A percentile compares a stretch with the other conserved stretches of the same genome.
These are phyloP conservation scores for Ageneiosus marmoratus DNA, from an alignment of 2,113 vertebrate species.

Conservation along the genomic window DNA sequence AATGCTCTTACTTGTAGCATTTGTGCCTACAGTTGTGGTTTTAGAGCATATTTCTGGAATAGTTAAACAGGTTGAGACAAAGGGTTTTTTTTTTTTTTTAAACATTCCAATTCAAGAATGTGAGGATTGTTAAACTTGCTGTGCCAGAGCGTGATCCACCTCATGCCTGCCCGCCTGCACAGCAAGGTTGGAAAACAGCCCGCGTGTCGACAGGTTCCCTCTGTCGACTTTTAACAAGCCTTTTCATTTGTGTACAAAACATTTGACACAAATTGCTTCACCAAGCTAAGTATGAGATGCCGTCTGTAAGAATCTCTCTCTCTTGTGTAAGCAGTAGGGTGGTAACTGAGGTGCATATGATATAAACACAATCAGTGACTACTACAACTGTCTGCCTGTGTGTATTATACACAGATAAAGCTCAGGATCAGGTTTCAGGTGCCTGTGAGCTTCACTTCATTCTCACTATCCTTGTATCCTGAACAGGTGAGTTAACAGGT, in stretches of 20 bases:
- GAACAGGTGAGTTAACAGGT: constrained; percentile 32
- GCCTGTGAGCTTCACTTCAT: constrained; percentile 41
- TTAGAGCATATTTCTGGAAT: constrained; percentile 62
- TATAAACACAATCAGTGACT: constrained; percentile 55
- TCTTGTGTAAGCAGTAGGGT: constrained; percentile 51
- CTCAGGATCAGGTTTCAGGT: constrained; percentile 56
- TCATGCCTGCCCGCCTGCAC: constrained; percentile 40
- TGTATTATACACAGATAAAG: constrained; percentile 63
- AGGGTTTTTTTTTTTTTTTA: constrained; percentile 59
- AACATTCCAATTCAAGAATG: constrained; percentile 71
- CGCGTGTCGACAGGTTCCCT: constrained; percentile 45
- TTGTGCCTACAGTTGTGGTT: constrained; percentile 42
- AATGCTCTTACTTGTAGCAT: constrained; percentile 19
- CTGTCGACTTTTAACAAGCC: constrained; percentile 43
- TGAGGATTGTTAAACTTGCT: constrained; percentile 58
- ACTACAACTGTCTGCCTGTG: constrained; percentile 57
- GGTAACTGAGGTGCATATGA: constrained; percentile 49
- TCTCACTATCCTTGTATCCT: neutral
- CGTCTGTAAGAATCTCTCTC: constrained; percentile 39
- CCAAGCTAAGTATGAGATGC: constrained; percentile 40
- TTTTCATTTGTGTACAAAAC: constrained; percentile 57
- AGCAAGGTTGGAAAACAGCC: constrained; percentile 39
- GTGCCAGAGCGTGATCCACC: constrained; percentile 53
- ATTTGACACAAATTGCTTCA: constrained; percentile 51
- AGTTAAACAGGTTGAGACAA: constrained; percentile 76